Evolutionary conservation across 1,140 invertebrate species (phyloP), one percentile per base, ranked within the genome.

Genomic region (Dermatophagoides farinae): DNA sequence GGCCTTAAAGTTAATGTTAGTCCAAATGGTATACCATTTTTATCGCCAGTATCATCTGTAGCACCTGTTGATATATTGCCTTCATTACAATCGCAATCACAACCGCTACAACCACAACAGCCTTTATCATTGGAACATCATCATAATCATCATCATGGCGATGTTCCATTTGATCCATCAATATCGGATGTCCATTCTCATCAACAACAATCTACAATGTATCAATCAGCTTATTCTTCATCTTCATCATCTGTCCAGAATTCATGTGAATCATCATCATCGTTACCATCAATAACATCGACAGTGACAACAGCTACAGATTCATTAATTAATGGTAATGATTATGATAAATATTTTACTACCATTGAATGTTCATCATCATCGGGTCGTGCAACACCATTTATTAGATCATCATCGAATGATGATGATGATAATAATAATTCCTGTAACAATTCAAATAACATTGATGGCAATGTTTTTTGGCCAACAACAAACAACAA

Each of bases 1-100:
- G 76, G 75, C n/a, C 65, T 76, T 31, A 65, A 66, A 54, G 46
- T 66, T 20, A 64, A 62, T 20, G 64, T 68, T 22, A 62, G 66
- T 16, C 62, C 68, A 22, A 63, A 68, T 54, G 62, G 62, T n/a
- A 52, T 64, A 11, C 37, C 62, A 16, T 62, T 62, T 40, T 25
- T 63, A 12, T 44, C 61, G 12, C 62, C 66, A 23, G 61, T 61
- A 57, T 58, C 66, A 49, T 10, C 64, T 58, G 46, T 57, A 55
- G 37, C 64, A 39, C 52, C 61, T 46, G 60, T 69, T 14, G 68
- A 70, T 57, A 63, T 64, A 22, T 39, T 67, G 49, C 67, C 68
- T 62, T 11, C 37, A 63, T 62, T 47, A 57, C 65, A 52, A 31
- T 54, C 25, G 14, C 57, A 31, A 55, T 23, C 31, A 6, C 23